Evolutionary conservation across 2,113 vertebrate genomes (phyloP).

Genomic region (Corythoichthys intestinalis): DNA sequence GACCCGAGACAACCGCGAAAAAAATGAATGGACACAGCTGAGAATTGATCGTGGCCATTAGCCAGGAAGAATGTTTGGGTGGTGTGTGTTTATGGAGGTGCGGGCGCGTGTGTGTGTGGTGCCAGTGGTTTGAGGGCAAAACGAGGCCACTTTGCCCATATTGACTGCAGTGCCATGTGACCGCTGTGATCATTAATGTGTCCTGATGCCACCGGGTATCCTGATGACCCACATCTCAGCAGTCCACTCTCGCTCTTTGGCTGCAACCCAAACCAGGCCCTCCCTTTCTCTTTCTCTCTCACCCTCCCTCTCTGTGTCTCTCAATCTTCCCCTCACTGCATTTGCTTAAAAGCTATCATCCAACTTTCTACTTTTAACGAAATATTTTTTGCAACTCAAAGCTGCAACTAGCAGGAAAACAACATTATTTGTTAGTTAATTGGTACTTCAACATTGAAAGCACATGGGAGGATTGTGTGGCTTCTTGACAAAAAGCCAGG

Average conservation of each 20-base stretch:
- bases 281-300: slow-evolving; percentile 9
- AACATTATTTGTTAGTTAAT: neutral
- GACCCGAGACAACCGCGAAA: neutral
- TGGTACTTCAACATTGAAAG: neutral
- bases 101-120: slow-evolving; percentile 19
- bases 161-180: slow-evolving; percentile 69
- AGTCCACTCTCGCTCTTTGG: slow-evolving; percentile 61
- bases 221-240: slow-evolving; percentile 73
- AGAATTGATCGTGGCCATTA: slow-evolving; percentile 20
- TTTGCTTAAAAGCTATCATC: slow-evolving; percentile 10
- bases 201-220: slow-evolving; percentile 70
- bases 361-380: slow-evolving; percentile 14
- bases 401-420: neutral
- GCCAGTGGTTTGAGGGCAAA: slow-evolving; percentile 37
- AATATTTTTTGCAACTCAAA: neutral
- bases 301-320: neutral
- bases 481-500: neutral
- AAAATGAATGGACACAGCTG: slow-evolving; percentile 17
- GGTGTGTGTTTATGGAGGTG: slow-evolving; percentile 11
- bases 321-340: slow-evolving; percentile 1
- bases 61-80: slow-evolving; percentile 6
- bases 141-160: slow-evolving; percentile 64
- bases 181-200: slow-evolving; percentile 66
- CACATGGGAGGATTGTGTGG: neutral
- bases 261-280: slow-evolving; percentile 48